Percentiles rank a stretch among this genome's conserved stretches.
These are phyloP conservation scores for Polydrusus tereticollis DNA, from an alignment of 2,888 invertebrate species.

Conservation along the genomic window DNA sequence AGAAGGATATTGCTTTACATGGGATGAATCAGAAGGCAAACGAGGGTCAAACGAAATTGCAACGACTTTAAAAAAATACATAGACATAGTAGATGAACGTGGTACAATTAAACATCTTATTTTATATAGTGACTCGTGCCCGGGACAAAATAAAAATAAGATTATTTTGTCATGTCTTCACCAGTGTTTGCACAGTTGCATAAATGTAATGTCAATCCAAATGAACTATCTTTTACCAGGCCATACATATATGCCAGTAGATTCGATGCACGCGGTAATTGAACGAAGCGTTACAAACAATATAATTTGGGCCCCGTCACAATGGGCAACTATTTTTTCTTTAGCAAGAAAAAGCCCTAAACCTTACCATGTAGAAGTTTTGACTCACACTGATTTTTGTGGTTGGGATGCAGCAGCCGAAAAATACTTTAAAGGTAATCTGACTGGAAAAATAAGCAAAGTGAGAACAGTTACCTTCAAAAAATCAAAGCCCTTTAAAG, in stretches of 20 bases:
- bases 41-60: neutral
- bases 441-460: neutral
- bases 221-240: too few relatives aligned
- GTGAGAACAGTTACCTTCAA: neutral
- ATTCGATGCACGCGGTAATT: neutral
- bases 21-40: neutral
- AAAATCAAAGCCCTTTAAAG: neutral
- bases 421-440: constrained; percentile 2
- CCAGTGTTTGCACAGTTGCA: neutral
- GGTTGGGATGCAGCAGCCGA: neutral
- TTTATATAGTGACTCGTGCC: neutral
- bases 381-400: neutral
- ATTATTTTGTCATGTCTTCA: neutral
- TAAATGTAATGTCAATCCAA: neutral
- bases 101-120: neutral
- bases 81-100: neutral
- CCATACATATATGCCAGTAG: neutral
- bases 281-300: neutral
- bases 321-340: neutral
- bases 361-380: neutral
- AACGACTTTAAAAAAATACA: neutral
- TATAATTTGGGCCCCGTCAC: too few relatives aligned
- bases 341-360: neutral
- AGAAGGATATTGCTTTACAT: neutral
- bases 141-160: too few relatives aligned